Conservation (phyloP, 2,888 invertebrate genomes). For the Ochropacha duplaris region DNA sequence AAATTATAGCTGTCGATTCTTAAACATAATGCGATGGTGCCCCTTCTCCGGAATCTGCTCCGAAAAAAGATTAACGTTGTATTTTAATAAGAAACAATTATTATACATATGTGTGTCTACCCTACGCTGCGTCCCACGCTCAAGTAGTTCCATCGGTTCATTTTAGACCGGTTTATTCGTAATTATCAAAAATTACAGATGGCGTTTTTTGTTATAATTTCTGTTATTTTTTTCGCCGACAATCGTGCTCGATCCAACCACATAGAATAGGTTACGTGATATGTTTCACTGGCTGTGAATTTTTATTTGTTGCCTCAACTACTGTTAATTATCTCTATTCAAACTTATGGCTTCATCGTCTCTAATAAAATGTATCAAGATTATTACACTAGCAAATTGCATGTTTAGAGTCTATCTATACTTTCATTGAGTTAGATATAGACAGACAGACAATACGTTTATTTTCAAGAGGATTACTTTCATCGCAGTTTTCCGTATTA, state of each 20-base stretch:
- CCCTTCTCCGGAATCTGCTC: slow-evolving; percentile 74
- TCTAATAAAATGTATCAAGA: slow-evolving; percentile 3
- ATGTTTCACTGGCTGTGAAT: slow-evolving; percentile 3
- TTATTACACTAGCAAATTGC: not conserved
- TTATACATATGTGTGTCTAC: slow-evolving; percentile 67
- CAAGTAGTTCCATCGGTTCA: slow-evolving; percentile 70
- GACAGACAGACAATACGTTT: too few species aligned
- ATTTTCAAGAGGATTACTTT: too few species aligned
- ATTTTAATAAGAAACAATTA: slow-evolving; percentile 83
- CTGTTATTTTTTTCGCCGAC: slow-evolving; percentile 51
- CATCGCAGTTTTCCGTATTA: too few species aligned
- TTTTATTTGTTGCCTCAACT: slow-evolving; percentile 2
- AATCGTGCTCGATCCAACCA: slow-evolving; percentile 22
- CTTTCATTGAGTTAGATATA: not conserved
- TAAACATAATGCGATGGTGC: slow-evolving; percentile 79
- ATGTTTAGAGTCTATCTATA: not conserved
- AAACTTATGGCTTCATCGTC: slow-evolving; percentile 12
- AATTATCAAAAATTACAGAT: slow-evolving; percentile 81
- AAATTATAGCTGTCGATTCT: slow-evolving; percentile 84
- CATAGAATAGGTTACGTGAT: slow-evolving; percentile 32
- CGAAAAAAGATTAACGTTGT: slow-evolving; percentile 80
- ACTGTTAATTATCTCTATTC: slow-evolving; percentile 7
- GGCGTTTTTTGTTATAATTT: slow-evolving; percentile 69
- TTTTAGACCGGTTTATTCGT: slow-evolving; percentile 68
- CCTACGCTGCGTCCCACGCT: slow-evolving; percentile 69